These are phyloP conservation scores for Hirundichthys speculiger DNA, from an alignment of 2,113 vertebrate genomes.

Conservation along the genomic window DNA sequence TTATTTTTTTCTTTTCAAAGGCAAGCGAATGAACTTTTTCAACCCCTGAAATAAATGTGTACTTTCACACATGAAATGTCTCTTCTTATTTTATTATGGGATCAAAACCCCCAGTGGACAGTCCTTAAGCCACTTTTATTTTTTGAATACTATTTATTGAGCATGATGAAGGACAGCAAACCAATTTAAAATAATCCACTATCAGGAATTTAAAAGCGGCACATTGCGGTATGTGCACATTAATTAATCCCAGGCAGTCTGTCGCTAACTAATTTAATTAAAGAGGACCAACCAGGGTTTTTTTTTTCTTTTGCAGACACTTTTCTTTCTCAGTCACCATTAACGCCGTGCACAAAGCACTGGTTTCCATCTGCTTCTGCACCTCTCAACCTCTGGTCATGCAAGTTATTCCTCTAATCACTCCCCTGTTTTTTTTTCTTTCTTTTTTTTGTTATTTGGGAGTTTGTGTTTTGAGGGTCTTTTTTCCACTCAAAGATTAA, in stretches of 20 bases:
- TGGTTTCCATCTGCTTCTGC: background rate
- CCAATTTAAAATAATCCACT: background rate
- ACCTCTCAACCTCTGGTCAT: background rate
- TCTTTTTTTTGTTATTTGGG: too few species aligned
- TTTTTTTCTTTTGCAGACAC: background rate
- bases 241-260: constrained; percentile 25
- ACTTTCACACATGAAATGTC: too few species aligned
- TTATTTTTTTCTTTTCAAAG: background rate
- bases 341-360: background rate
- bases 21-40: too few species aligned
- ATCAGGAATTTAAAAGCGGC: constrained; percentile 6
- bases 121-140: background rate
- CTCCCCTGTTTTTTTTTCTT: background rate
- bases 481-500: too few species aligned
- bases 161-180: background rate
- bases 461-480: too few species aligned
- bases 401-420: background rate
- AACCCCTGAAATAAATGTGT: too few species aligned
- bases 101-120: background rate
- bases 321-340: background rate
- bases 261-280: constrained; percentile 12
- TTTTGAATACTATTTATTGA: background rate
- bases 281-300: background rate
- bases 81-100: too few species aligned
- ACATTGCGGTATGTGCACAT: constrained; percentile 15